Evolutionary conservation across 2,113 vertebrate species (phyloP).

Genomic region (Ptilonorhynchus violaceus): DNA sequence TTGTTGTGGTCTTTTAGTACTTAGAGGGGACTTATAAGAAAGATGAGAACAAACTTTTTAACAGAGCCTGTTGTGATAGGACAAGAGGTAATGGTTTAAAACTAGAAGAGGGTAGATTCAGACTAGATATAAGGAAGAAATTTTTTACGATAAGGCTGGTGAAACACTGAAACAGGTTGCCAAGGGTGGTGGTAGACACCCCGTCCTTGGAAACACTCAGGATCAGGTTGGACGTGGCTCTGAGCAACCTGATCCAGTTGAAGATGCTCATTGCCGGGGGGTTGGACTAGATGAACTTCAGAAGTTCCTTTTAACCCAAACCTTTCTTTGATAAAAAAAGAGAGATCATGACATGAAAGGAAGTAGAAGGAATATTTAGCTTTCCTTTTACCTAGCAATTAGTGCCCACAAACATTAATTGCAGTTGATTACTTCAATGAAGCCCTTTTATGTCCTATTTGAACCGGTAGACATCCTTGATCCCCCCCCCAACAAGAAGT

Average conservation of each 20-base stretch:
- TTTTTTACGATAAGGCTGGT: not conserved
- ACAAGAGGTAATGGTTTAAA: not conserved
- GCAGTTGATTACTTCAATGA: not conserved
- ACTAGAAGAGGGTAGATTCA: not conserved
- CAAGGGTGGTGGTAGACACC: not conserved
- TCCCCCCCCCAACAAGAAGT: not conserved
- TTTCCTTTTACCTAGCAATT: not conserved
- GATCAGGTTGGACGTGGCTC: accelerated
- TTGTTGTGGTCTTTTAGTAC: not conserved
- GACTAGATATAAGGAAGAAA: not conserved
- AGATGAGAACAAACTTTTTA: not conserved
- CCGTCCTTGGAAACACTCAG: not conserved
- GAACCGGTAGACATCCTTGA: not conserved
- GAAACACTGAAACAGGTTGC: not conserved
- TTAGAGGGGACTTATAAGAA: not conserved
- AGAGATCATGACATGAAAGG: not conserved
- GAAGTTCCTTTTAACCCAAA: not conserved
- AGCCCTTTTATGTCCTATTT: not conserved
- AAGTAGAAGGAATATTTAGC: not conserved
- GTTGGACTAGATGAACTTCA: not conserved
- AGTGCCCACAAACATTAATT: not conserved
- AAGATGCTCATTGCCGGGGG: not conserved
- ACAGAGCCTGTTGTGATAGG: not conserved
- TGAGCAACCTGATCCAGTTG: not conserved
- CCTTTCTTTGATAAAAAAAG: not conserved